A percentile compares a stretch with the other conserved stretches of the same genome.
Conservation (phyloP, 2,797 vertebrate species). For the Rallus crepitans region DNA sequence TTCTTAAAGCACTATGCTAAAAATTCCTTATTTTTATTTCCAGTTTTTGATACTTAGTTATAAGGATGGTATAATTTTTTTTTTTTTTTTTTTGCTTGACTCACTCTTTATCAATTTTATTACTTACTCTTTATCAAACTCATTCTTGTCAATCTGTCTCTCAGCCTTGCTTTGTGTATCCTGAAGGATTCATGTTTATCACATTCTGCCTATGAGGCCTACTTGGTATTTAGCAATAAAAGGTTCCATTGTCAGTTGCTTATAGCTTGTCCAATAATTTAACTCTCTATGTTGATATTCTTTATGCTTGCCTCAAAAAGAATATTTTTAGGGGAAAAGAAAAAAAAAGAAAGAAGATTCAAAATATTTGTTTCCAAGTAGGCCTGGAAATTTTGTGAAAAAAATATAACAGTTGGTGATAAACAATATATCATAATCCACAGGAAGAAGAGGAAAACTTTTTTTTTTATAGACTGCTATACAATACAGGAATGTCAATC, state of each 20-base stretch:
- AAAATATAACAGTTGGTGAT: not conserved
- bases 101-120: not conserved
- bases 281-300: not conserved
- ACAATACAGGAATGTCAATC: not conserved
- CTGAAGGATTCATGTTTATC: conserved; percentile 20
- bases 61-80: not conserved
- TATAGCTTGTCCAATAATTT: conserved; percentile 2
- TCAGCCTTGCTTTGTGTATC: not conserved
- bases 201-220: not conserved
- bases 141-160: not conserved
- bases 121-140: not conserved
- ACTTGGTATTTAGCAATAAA: conserved; percentile 18
- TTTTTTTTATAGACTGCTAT: not conserved
- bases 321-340: not conserved
- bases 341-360: not conserved
- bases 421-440: not conserved
- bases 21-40: not conserved
- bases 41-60: not conserved
- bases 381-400: not conserved
- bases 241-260: not conserved
- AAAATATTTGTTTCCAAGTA: not conserved
- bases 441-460: not conserved
- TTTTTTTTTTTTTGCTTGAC: not conserved
- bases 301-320: not conserved
- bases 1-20: not conserved